Evolutionary conservation across 2,113 vertebrate genomes (phyloP).

Genomic region (Grammomys dolichurus): DNA sequence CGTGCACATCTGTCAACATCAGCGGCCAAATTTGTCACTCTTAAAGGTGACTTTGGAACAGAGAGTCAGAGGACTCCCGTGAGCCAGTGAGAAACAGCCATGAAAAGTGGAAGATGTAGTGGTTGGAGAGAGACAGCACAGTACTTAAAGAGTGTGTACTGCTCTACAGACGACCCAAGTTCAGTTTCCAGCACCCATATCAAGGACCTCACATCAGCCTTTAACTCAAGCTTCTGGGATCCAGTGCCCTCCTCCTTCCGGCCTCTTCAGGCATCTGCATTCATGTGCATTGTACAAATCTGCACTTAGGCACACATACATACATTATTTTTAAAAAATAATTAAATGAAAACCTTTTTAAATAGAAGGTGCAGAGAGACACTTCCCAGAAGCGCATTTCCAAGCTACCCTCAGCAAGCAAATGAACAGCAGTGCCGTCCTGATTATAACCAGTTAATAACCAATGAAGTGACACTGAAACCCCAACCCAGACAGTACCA

Average conservation of each 20-base stretch:
- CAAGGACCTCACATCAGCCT: background rate
- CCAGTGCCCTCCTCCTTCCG: background rate
- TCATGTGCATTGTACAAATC: background rate
- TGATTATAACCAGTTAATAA: background rate
- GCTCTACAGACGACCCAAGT: background rate
- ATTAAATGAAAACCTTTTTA: background rate
- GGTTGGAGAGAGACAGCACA: no score
- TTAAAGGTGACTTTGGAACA: background rate
- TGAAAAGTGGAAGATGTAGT: no score
- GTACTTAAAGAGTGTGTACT: no score
- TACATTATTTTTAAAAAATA: background rate
- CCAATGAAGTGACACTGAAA: background rate
- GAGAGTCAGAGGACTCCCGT: background rate
- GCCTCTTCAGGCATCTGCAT: background rate
- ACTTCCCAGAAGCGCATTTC: background rate
- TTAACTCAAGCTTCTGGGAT: background rate
- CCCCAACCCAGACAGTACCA: background rate
- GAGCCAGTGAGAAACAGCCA: background rate
- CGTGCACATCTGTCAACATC: background rate
- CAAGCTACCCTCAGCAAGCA: accelerated
- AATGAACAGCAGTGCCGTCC: accelerated
- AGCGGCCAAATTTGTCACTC: background rate
- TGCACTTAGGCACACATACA: background rate
- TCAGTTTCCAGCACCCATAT: background rate
- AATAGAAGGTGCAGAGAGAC: background rate